Conservation (phyloP, 2,888 invertebrate species). For the Folsomia candida region DNA sequence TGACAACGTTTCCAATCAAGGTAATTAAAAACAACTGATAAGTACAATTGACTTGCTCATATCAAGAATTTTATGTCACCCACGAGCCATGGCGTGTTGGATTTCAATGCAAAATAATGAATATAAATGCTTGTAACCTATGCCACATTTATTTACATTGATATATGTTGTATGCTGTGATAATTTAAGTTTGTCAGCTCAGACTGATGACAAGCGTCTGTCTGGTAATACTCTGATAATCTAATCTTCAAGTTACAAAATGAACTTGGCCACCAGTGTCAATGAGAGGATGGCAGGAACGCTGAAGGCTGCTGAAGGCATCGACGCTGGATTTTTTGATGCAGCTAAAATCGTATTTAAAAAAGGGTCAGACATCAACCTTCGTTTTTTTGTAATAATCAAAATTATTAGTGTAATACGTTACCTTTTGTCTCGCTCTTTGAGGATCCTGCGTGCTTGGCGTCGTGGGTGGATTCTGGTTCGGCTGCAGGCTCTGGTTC, state of each 20-base stretch:
- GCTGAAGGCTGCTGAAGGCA: constrained; percentile 31
- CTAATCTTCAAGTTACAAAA: constrained; percentile 40
- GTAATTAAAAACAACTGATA: too few relatives aligned
- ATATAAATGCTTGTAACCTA: too few relatives aligned
- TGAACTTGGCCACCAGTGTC: constrained; percentile 35
- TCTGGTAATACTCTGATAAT: not conserved
- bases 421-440: constrained; percentile 38
- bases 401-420: not conserved
- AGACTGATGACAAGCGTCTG: not conserved
- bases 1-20: too few relatives aligned
- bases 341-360: constrained; percentile 18
- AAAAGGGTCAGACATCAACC: not conserved
- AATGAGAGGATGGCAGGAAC: constrained; percentile 38
- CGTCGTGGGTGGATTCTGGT: constrained; percentile 34
- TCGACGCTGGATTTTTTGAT: constrained; percentile 29
- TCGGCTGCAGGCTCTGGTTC: constrained; percentile 41
- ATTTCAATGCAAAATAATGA: not conserved
- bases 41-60: too few relatives aligned
- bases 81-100: not conserved
- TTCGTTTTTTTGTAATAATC: not conserved
- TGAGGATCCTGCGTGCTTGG: constrained; percentile 31
- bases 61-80: too few relatives aligned
- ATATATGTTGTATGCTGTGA: not conserved
- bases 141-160: not conserved
- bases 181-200: not conserved